These are phyloP conservation scores for Tarsius wallacei DNA, from an alignment of 2,797 vertebrate genomes.

Conservation along the genomic window DNA sequence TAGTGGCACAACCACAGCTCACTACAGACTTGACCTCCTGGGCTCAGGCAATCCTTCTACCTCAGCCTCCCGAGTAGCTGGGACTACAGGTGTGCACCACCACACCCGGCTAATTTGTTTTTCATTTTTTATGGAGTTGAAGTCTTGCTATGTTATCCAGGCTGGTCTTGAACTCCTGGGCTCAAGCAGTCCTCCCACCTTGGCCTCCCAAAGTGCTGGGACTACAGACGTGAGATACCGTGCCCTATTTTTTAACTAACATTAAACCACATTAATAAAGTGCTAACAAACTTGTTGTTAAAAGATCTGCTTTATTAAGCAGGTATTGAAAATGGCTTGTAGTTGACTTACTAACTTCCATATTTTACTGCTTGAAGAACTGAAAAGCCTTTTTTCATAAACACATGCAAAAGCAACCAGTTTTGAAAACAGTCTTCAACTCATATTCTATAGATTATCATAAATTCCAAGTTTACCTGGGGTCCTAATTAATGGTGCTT, in stretches of 20 bases:
- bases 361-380: not conserved
- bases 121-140: no score
- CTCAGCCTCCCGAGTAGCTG: no score
- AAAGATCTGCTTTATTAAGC: slow-evolving; percentile 56
- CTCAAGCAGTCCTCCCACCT: no score
- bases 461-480: slow-evolving; percentile 16
- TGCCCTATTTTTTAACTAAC: not conserved
- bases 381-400: slow-evolving; percentile 42
- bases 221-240: no score
- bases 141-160: no score
- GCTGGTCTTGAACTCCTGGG: no score
- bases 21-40: no score
- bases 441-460: slow-evolving; percentile 1
- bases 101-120: no score
- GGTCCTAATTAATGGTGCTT: slow-evolving; percentile 2
- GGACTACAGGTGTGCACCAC: no score
- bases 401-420: not conserved
- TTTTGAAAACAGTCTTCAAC: slow-evolving; percentile 44
- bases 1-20: no score
- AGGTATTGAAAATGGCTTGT: slow-evolving; percentile 7
- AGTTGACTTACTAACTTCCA: slow-evolving; percentile 36
- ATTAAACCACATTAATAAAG: slow-evolving; percentile 43
- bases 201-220: no score
- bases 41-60: no score
- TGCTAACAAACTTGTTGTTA: not conserved